These are phyloP conservation scores for Notolabrus celidotus DNA, from an alignment of 2,797 vertebrate species.

Conservation along the genomic window DNA sequence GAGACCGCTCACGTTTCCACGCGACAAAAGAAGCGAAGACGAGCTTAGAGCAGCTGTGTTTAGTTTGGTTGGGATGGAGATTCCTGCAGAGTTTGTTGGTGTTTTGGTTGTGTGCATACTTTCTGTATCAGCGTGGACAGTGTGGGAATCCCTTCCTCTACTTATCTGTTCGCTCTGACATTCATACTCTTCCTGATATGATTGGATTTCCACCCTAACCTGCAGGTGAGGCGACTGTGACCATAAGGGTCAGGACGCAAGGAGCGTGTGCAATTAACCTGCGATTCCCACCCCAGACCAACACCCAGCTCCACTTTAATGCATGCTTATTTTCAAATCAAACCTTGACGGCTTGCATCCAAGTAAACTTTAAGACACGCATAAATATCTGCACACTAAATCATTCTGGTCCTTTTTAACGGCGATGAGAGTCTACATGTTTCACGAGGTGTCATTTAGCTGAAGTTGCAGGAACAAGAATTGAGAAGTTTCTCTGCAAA, in stretches of 20 bases:
- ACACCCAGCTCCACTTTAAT: too few species aligned
- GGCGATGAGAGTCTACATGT: slow-evolving; percentile 44
- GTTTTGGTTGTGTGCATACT: slow-evolving; percentile 32
- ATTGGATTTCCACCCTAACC: slow-evolving; percentile 30
- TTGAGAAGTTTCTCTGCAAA: too few species aligned
- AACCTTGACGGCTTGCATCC: slow-evolving; percentile 1
- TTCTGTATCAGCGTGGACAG: slow-evolving; percentile 31
- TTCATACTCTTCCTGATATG: slow-evolving; percentile 5
- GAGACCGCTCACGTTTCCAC: too few species aligned
- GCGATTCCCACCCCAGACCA: too few species aligned
- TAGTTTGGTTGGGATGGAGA: slow-evolving; percentile 45
- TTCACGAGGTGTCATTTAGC: slow-evolving; percentile 9
- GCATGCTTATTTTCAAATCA: too few species aligned
- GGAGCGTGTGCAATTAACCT: too few species aligned
- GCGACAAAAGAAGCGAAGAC: too few species aligned
- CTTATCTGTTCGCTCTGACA: slow-evolving; percentile 27
- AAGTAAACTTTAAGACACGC: slow-evolving; percentile 7
- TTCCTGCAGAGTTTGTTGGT: slow-evolving; percentile 49
- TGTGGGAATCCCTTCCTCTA: slow-evolving; percentile 14
- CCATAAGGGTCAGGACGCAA: too few species aligned
- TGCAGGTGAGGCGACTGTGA: neutral
- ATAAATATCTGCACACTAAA: neutral
- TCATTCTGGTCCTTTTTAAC: slow-evolving; percentile 1
- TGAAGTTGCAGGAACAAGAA: neutral
- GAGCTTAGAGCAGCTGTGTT: slow-evolving; percentile 67